Evolutionary conservation across 2,888 invertebrate genomes (phyloP).

Genomic region (Priocnemis perturbator): DNA sequence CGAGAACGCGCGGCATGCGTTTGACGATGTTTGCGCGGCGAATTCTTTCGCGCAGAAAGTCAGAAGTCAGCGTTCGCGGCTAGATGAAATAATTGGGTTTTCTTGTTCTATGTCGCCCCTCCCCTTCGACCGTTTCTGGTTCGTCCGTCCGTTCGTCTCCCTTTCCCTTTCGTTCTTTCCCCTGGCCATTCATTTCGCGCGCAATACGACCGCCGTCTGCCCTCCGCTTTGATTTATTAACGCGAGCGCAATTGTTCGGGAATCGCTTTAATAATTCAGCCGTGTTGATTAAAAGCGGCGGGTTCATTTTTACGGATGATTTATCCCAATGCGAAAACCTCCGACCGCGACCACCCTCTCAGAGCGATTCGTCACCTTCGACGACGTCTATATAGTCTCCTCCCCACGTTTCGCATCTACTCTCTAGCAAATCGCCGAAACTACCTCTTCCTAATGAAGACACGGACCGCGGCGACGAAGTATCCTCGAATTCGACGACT

Average conservation of each 20-base stretch:
- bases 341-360: constrained; percentile 31
- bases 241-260: constrained; percentile 66
- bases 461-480: too few species aligned
- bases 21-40: too few species aligned
- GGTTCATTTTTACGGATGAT: constrained; percentile 70
- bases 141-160: too few species aligned
- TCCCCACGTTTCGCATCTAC: not conserved
- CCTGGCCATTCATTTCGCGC: not conserved
- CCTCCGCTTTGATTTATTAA: constrained; percentile 70
- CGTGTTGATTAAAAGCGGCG: constrained; percentile 71
- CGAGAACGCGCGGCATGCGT: too few species aligned
- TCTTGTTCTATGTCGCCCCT: constrained; percentile 6
- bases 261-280: constrained; percentile 71
- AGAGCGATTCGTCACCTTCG: constrained; percentile 30
- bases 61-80: too few species aligned
- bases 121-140: constrained; percentile 8
- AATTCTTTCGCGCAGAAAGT: too few species aligned
- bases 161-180: too few species aligned
- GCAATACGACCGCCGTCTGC: constrained; percentile 41
- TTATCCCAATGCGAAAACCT: constrained; percentile 52
- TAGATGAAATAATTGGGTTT: too few species aligned
- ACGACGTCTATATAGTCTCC: too few species aligned
- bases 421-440: too few species aligned
- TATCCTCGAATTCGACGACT: too few species aligned
- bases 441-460: not conserved